These are phyloP conservation scores for Aphidius gifuensis DNA, from an alignment of 1,140 invertebrate species.

Conservation along the genomic window DNA sequence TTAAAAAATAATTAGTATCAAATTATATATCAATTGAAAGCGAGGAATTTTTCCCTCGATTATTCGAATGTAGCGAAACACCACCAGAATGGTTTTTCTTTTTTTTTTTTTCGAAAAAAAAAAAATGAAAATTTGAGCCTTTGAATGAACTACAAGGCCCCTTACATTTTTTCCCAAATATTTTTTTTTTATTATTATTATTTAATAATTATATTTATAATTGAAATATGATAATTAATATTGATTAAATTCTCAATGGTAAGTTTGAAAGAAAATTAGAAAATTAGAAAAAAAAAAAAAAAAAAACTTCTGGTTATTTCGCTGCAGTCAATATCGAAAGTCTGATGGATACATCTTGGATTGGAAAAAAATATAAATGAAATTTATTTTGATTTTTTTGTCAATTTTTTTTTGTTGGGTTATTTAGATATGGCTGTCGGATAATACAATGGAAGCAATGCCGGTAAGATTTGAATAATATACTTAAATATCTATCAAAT, in stretches of 20 bases:
- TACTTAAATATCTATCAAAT: neutral
- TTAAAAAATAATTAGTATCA: neutral
- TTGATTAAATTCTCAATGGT: conserved; percentile 6
- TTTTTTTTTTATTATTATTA: conserved; percentile 10
- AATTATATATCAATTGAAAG: conserved; percentile 48
- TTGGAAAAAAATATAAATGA: neutral
- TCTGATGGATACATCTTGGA: neutral
- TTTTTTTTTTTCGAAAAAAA: too few relatives aligned
- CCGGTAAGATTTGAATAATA: conserved; percentile 63
- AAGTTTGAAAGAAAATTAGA: too few relatives aligned
- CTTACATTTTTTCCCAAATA: conserved; percentile 16
- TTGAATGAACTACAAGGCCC: conserved; percentile 36
- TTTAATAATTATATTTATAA: neutral
- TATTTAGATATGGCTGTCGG: conserved; percentile 72
- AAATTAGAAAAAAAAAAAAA: too few relatives aligned
- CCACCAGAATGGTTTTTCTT: conserved; percentile 24
- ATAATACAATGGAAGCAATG: conserved; percentile 70
- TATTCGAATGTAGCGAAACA: conserved; percentile 19
- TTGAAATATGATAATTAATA: neutral
- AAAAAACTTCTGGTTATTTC: conserved; percentile 22
- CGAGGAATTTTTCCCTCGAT: conserved; percentile 28
- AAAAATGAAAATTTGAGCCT: conserved; percentile 37
- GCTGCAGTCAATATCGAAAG: conserved; percentile 19
- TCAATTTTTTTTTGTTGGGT: neutral
- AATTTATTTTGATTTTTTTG: neutral